A percentile compares a stretch with the other conserved stretches of the same genome.
Conservation (phyloP, 2,888 invertebrate species). For the Pandemis corylana region DNA sequence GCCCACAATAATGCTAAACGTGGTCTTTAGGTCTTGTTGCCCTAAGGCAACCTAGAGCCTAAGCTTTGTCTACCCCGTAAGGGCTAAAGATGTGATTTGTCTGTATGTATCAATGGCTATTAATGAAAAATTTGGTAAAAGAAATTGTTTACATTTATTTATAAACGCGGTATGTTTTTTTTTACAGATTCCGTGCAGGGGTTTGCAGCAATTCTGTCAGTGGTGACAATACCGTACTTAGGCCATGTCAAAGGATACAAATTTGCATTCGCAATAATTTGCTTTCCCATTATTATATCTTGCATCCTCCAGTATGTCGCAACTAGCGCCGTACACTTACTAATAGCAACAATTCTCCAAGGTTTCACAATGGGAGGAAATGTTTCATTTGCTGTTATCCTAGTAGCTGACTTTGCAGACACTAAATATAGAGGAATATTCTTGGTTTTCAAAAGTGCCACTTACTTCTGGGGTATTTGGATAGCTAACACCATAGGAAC, state of each 20-base stretch:
- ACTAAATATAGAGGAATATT: conserved; percentile 19
- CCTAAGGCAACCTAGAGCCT: too few relatives aligned
- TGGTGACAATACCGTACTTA: not conserved
- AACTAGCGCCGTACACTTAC: not conserved
- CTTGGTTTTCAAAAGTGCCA: conserved; percentile 12
- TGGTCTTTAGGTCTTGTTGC: too few relatives aligned
- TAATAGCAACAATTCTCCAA: not conserved
- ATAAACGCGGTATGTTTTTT: not conserved
- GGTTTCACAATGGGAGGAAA: not conserved
- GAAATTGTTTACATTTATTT: not conserved
- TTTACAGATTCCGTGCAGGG: not conserved
- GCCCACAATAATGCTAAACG: too few relatives aligned
- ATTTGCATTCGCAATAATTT: not conserved
- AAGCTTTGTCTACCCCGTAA: too few relatives aligned
- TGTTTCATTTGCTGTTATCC: not conserved
- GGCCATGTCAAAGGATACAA: not conserved
- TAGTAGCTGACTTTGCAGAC: conserved; percentile 2
- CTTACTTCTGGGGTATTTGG: conserved; percentile 1
- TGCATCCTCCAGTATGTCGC: not conserved
- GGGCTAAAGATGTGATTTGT: too few relatives aligned
- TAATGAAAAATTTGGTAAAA: too few relatives aligned
- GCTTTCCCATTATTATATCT: not conserved
- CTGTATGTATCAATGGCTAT: too few relatives aligned
- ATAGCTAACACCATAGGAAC: not conserved
- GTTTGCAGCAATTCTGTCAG: not conserved